Conservation (phyloP, 2,888 invertebrate species). For the Deilephila porcellus region DNA sequence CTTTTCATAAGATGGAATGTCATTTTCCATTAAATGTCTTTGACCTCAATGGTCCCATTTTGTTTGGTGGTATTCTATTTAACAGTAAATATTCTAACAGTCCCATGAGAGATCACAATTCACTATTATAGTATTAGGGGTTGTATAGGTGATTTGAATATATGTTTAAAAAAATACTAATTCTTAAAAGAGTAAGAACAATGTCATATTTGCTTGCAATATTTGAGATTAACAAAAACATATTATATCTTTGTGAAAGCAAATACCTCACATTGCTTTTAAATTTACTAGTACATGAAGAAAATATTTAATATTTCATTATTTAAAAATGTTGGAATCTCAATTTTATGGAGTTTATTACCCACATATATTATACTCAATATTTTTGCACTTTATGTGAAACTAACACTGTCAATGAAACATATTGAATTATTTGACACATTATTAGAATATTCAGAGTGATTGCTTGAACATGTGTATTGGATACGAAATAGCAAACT, state of each 20-base stretch:
- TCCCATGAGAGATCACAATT: background rate
- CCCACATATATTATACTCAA: background rate
- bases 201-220: too few species aligned
- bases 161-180: too few species aligned
- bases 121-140: too few species aligned
- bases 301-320: too few species aligned
- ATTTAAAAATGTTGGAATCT: too few species aligned
- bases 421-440: slow-evolving; percentile 21
- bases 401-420: background rate
- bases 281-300: too few species aligned
- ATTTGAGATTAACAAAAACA: too few species aligned
- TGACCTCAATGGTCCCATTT: background rate
- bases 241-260: too few species aligned
- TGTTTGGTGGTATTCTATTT: background rate
- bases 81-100: background rate
- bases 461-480: slow-evolving; percentile 25
- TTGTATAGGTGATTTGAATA: too few species aligned
- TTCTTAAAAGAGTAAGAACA: too few species aligned
- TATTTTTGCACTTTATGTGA: background rate
- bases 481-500: slow-evolving; percentile 21
- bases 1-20: slow-evolving; percentile 7
- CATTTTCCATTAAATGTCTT: background rate
- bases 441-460: slow-evolving; percentile 25
- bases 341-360: too few species aligned
- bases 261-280: too few species aligned